Base-by-base conservation (phyloP, 2,113 vertebrate species). In the Pterocles orientalis region DNA sequence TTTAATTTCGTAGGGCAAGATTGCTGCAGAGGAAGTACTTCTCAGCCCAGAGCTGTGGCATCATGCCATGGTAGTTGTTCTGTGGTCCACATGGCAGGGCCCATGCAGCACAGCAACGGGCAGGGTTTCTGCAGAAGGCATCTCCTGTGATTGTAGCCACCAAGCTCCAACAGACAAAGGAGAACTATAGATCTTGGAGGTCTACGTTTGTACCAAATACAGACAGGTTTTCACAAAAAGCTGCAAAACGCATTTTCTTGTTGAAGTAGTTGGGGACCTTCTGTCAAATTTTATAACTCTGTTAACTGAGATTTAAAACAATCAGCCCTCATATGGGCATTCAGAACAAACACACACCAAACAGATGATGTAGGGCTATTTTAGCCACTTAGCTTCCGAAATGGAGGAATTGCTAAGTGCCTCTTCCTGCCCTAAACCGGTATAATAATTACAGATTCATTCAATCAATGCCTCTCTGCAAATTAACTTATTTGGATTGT, bases 81-180 rank as follows among this genome's bases (percentile, higher is more conserved):
- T 2, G 9, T 18, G 29, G 43, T 18, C 43, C 57, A 8, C 4
- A 0, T 0, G 5, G 53, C 58, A 57, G n/a, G 50, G 23, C 26
- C 21, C 19, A 8, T 0, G 4, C 23, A 8, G 25, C 11, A 18
- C 53, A 61, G 69, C 25, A 26, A 24, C 0, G 11, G 58, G 33
- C 21, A 81, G 36, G 19, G 33, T 13, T 72, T 75, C 64, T 61
- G 64, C 85, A n/a, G 48, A 14, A 26, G 47, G 16, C 33, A 20
- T 14, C 61, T 73, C 2, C 29, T 56, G 56, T 1, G 2, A 16
- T 68, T 62, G 33, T 51, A 53, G 71, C 34, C 54, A 41, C 58
- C 28, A 12, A 33, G 17, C 56, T 33, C 66, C 36, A 25, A 19
- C 10, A n/a, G 34, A 14, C 34, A 41, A 54, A 43, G 33, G n/a